Conservation (phyloP, 1,140 invertebrate genomes). For the Dinothrombium tinctorium region DNA sequence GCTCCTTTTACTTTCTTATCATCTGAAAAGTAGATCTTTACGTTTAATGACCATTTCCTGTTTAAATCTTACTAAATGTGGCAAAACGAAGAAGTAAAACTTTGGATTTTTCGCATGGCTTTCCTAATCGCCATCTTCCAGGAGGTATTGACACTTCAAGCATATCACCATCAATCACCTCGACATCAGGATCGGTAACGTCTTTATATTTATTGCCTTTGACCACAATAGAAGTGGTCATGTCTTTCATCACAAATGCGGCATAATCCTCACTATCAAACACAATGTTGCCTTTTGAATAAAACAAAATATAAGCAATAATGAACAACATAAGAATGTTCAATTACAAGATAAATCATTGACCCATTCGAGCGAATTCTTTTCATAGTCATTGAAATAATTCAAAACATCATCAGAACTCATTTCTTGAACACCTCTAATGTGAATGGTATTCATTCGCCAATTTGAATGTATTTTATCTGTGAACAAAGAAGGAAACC, state of each 20-base stretch:
- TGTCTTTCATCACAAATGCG: constrained; percentile 37
- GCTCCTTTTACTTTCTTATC: neutral
- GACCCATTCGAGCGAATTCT: constrained; percentile 49
- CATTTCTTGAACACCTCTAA: constrained; percentile 45
- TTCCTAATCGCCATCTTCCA: constrained; percentile 47
- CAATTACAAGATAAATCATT: constrained; percentile 41
- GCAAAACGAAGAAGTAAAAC: constrained; percentile 46
- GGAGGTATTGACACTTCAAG: constrained; percentile 30
- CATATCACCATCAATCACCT: constrained; percentile 15
- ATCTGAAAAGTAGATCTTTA: neutral
- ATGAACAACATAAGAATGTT: constrained; percentile 6
- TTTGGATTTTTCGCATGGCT: constrained; percentile 32
- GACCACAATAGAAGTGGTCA: constrained; percentile 25
- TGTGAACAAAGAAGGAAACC: neutral
- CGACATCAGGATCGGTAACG: constrained; percentile 13
- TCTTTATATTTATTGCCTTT: constrained; percentile 16
- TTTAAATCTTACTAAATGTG: constrained; percentile 24
- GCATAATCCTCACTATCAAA: constrained; percentile 43
- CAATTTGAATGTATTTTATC: constrained; percentile 25
- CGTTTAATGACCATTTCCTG: neutral
- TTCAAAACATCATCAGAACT: constrained; percentile 47
- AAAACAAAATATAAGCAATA: constrained; percentile 22
- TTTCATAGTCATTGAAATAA: constrained; percentile 46
- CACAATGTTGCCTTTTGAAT: constrained; percentile 31
- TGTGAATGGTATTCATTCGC: constrained; percentile 42